These are phyloP conservation scores for Condylostylus longicornis DNA, from an alignment of 1,140 invertebrate species.

Conservation along the genomic window DNA sequence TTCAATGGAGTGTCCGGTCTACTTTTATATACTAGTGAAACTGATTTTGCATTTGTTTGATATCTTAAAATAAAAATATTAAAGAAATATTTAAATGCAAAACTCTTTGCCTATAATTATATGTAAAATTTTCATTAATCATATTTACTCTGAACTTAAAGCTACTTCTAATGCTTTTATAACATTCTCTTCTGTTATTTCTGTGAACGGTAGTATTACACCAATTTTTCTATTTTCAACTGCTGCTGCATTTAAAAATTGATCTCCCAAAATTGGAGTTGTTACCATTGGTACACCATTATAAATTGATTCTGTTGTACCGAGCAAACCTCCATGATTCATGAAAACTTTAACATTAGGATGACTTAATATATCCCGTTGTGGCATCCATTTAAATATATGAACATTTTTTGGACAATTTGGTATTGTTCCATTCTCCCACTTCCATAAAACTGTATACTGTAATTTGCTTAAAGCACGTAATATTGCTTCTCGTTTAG, in stretches of 20 bases:
- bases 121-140: not conserved
- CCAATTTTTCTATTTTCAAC: conserved; percentile 40
- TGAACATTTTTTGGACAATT: conserved; percentile 42
- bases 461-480: conserved; percentile 39
- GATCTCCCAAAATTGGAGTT: conserved; percentile 49
- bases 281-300: conserved; percentile 51
- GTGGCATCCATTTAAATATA: conserved; percentile 44
- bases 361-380: conserved; percentile 50
- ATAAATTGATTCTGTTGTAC: conserved; percentile 50
- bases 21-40: conserved; percentile 4
- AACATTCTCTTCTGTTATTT: conserved; percentile 38
- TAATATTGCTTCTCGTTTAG: conserved; percentile 38
- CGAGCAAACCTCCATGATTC: conserved; percentile 52
- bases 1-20: conserved; percentile 1
- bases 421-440: conserved; percentile 38
- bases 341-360: conserved; percentile 46
- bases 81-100: conserved; percentile 14
- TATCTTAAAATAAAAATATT: not conserved
- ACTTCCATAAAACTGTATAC: conserved; percentile 49
- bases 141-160: conserved; percentile 9
- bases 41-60: conserved; percentile 4
- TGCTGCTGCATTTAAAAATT: conserved; percentile 39
- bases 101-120: conserved; percentile 4
- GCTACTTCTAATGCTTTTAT: conserved; percentile 31
- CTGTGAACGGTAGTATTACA: conserved; percentile 33